phyloP scores from a whole-genome alignment of 1,140 invertebrate species.

The silkworm (Bombyx mori) region ASM3026992v2 NC_085112.1:13405001-13405500 shows the following conservation, averaged over 20 bases:
- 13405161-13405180: slow-evolving; percentile 51
- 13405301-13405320: slow-evolving; percentile 94
- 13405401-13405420: slow-evolving; percentile 99
- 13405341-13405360: slow-evolving; percentile 84
- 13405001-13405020: slow-evolving; percentile 86
- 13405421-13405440: slow-evolving; percentile 95
- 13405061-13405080: slow-evolving; percentile 88
- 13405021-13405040: slow-evolving; percentile 92
- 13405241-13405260: slow-evolving; percentile 70
- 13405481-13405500: slow-evolving; percentile 30
- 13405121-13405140: slow-evolving; percentile 64
- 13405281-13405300: slow-evolving; percentile 95
- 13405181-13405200: slow-evolving; percentile 59
- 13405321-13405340: slow-evolving; percentile 86
- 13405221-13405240: slow-evolving; percentile 55
- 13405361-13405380: slow-evolving; percentile 93
- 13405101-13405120: slow-evolving; percentile 87
- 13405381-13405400: slow-evolving; percentile 98
- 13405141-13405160: slow-evolving; percentile 66
- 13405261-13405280: slow-evolving; percentile 92
- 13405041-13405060: slow-evolving; percentile 89
- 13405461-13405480: slow-evolving; percentile 79
- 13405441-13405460: slow-evolving; percentile 94
- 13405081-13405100: slow-evolving; percentile 95
- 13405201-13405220: slow-evolving; percentile 53